A percentile compares a stretch with the other conserved stretches of the same genome.
These are phyloP conservation scores for Oceanodroma tethys DNA, from an alignment of 2,113 vertebrate genomes.

Conservation along the genomic window DNA sequence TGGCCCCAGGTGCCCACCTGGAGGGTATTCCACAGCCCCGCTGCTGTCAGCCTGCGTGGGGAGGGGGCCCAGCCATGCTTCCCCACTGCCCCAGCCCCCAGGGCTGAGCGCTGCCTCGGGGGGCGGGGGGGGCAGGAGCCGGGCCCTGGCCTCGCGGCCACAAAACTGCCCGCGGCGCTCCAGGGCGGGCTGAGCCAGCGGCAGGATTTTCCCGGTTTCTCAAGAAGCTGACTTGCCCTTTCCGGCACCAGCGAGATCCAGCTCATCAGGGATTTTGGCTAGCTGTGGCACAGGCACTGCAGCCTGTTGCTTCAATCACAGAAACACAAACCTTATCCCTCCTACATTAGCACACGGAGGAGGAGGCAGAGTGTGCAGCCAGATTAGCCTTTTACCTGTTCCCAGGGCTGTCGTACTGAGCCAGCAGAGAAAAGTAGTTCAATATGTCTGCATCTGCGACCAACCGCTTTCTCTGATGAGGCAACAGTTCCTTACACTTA, in stretches of 20 bases:
- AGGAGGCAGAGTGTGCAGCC: background rate
- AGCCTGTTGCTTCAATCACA: background rate
- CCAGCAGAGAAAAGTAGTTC: no score
- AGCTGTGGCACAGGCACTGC: background rate
- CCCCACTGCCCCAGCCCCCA: rapidly evolving
- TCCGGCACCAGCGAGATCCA: no score
- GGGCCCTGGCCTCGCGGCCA: rapidly evolving
- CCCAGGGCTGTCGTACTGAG: background rate
- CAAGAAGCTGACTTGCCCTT: rapidly evolving
- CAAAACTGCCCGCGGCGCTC: rapidly evolving
- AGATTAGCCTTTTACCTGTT: background rate
- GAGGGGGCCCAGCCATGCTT: rapidly evolving
- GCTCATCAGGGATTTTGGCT: rapidly evolving
- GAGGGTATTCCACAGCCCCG: background rate
- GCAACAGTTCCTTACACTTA: background rate
- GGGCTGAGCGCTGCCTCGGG: rapidly evolving
- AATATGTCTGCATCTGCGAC: background rate
- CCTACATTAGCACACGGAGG: rapidly evolving
- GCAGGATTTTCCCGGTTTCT: rapidly evolving
- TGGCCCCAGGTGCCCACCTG: background rate
- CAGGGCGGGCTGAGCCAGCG: background rate
- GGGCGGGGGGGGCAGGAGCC: rapidly evolving
- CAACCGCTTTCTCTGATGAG: background rate
- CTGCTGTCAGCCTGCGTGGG: background rate
- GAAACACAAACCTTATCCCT: background rate